Conservation (phyloP, 1,140 invertebrate genomes). For the Teleogryllus occipitalis region DNA sequence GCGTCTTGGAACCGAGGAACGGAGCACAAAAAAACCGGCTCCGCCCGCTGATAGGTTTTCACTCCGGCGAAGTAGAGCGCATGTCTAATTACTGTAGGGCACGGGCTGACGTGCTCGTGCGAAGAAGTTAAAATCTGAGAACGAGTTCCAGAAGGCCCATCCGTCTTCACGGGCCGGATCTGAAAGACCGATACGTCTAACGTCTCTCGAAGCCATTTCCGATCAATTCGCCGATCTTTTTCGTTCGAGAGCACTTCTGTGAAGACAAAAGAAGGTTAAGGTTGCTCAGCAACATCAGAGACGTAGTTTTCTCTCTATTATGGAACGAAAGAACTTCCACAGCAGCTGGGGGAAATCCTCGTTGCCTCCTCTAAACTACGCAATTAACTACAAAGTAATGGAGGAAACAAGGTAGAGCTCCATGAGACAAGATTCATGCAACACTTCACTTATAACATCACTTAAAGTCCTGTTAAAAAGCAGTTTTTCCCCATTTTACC, state of each 20-base stretch:
- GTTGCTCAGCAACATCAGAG: neutral
- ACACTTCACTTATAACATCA: no score
- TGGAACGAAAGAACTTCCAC: no score
- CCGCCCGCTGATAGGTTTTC: neutral
- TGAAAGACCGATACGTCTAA: neutral
- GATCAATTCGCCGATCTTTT: neutral
- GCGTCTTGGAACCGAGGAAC: neutral
- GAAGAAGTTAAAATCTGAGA: neutral
- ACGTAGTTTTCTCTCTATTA: neutral
- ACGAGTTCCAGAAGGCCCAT: neutral
- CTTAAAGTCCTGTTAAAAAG: no score
- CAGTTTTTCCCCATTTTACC: no score
- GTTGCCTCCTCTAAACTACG: no score
- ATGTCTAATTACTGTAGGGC: neutral
- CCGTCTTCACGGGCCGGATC: neutral
- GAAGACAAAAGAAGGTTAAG: constrained; percentile 4
- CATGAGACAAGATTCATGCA: no score
- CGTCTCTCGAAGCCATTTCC: no score
- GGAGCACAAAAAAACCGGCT: neutral
- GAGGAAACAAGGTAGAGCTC: no score
- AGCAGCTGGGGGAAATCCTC: no score
- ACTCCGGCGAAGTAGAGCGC: neutral
- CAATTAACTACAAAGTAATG: no score
- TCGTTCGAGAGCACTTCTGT: neutral
- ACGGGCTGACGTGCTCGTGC: neutral